Evolutionary conservation across 2,797 vertebrate genomes (phyloP).

Genomic region (Neostethus bicornis): DNA sequence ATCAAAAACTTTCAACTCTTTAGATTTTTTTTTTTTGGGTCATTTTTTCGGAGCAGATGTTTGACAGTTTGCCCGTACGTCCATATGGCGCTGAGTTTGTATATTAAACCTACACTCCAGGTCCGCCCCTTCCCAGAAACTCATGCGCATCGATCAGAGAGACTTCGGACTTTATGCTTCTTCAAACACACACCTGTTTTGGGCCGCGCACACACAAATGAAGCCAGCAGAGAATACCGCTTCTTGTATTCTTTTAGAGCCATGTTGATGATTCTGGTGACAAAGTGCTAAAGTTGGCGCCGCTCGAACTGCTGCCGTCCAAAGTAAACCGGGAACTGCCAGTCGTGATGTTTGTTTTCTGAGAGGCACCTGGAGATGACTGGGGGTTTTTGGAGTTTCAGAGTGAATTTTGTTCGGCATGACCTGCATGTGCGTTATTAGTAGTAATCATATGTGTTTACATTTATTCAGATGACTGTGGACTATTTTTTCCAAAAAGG

Average conservation of each 20-base stretch:
- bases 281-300: slow-evolving; percentile 74
- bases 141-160: slow-evolving; percentile 27
- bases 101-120: slow-evolving; percentile 37
- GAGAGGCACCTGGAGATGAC: slow-evolving; percentile 33
- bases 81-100: slow-evolving; percentile 16
- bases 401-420: slow-evolving; percentile 33
- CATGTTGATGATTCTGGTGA: slow-evolving; percentile 74
- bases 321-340: slow-evolving; percentile 56
- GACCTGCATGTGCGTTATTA: slow-evolving; percentile 11
- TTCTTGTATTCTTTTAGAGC: slow-evolving; percentile 72
- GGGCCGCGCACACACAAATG: slow-evolving; percentile 13
- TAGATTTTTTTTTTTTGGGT: too few species aligned
- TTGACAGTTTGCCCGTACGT: neutral
- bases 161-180: slow-evolving; percentile 31
- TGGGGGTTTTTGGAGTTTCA: slow-evolving; percentile 11
- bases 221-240: slow-evolving; percentile 48
- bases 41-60: too few species aligned
- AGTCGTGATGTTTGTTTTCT: slow-evolving; percentile 48
- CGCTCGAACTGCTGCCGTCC: slow-evolving; percentile 40
- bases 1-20: too few species aligned
- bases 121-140: slow-evolving; percentile 71
- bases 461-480: slow-evolving; percentile 27
- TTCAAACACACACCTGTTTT: slow-evolving; percentile 2
- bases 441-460: slow-evolving; percentile 19
- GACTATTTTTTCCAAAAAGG: slow-evolving; percentile 19